Evolutionary conservation across 2,797 vertebrate genomes (phyloP), one percentile per base, ranked within the genome.

Genomic region (Lepilemur ruficaudatus): DNA sequence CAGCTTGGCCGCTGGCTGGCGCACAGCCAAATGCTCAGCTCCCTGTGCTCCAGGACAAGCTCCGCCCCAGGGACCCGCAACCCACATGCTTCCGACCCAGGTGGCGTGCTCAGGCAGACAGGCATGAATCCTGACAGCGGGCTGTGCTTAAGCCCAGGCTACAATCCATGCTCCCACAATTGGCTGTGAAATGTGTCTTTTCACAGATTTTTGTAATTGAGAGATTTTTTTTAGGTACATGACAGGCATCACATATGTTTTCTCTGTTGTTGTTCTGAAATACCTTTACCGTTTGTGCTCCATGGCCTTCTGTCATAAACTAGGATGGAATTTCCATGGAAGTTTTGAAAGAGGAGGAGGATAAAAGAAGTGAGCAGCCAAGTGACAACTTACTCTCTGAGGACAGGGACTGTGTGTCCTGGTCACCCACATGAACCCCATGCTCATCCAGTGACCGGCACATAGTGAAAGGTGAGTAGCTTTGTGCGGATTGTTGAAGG

Each of bases 61-160:
- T 91, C 5, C 15, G 63, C 23, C 55, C 41, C 25, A 18, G 70
- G n/a, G 25, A 3, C 32, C 48, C 28, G 32, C 7, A 25, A n/a
- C 6, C 38, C 22, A 17, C 15, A 20, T 12, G 5, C 48, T 69
- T 28, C 59, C 3, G 2, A 30, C 28, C 38, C 28, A 57, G 2
- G 50, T 46, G 43, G 23, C 9, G 7, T 22, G 7, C n/a, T 23
- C 0, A 3, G 11, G 43, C 4, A 22, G 8, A 43, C 2, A 15
- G 13, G 4, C 32, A 5, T 46, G 46, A 43, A 32, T 17, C 18
- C 41, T 11, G 13, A 55, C 25, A 7, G 23, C 61, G 18, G 18
- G 5, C 73, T 61, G 6, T 10, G n/a, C 35, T 35, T 25, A n/a
- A 52, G 4, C 59, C 75, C 32, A 18, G 4, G 3, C 9, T 23